Evolutionary conservation across 1,140 invertebrate species (phyloP), one percentile per base, ranked within the genome.

Genomic region (Lasaia peninsularis): DNA sequence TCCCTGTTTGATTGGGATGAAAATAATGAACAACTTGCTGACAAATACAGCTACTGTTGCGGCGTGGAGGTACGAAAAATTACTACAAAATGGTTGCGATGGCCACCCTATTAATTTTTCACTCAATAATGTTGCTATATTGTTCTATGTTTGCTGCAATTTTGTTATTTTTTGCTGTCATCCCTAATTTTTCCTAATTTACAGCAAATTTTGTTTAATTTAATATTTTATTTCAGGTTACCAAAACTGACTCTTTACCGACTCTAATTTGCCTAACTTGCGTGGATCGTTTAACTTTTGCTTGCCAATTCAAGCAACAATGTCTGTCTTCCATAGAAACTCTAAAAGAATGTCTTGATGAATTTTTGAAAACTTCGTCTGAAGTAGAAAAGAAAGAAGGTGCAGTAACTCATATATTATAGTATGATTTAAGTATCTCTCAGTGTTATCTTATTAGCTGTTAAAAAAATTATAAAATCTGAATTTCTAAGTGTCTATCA

Each of bases 11-110:
- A 89, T 76, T 88, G 86, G 71, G 91, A 91, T 60, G 82, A 90
- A 85, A 80, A 90, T 78, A 81, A 88, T 51, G 91, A 91, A 67
- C 90, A 90, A 74, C 89, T 92, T 31, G 75, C 86, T 59, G 90
- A 92, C 63, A 92, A 92, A 67, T 92, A 91, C 62, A 80, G 81
- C n/a, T 86, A 76, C 71, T 91, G 90, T 73, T 90, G 89, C 58
- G 84, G 86, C 65, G 71, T 91, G 57, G 86, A 88, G 84, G 89
- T 90, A 80, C 74, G 80, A 73, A 86, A 80, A 87, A 87, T 81
- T 82, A 73, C 78, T 72, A 79, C 73, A 76, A 88, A 88, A 88
- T 88, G 86, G 78, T 88, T 88, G 82, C 84, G 82, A 83, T 89
- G 88, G 87, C 88, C 84, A 89, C 86, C 84, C 87, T 79, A 78